phyloP scores from a whole-genome alignment of 2,113 vertebrate genomes.

The Platichthys flesus region DNA sequence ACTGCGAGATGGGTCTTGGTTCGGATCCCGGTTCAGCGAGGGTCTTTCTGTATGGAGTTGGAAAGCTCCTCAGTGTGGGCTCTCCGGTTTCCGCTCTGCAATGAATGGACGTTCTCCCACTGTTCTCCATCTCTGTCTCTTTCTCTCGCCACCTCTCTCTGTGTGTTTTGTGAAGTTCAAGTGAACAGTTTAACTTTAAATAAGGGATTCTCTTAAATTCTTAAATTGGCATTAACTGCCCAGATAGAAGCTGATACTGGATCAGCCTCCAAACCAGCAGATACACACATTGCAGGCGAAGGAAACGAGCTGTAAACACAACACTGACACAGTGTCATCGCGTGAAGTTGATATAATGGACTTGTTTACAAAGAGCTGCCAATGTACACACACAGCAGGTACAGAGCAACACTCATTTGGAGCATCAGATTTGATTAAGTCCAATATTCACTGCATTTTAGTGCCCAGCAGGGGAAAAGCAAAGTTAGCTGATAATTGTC shows the following conservation, averaged over 20 bases:
- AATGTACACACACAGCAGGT: not conserved
- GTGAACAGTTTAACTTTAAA: not conserved
- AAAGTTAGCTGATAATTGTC: not conserved
- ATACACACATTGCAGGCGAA: not conserved
- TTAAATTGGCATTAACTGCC: not conserved
- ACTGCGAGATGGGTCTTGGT: too few species aligned
- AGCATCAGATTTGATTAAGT: not conserved
- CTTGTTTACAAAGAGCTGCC: not conserved
- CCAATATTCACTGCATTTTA: too few species aligned
- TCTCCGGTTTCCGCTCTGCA: too few species aligned
- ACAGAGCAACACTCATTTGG: not conserved
- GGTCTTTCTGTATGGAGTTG: too few species aligned
- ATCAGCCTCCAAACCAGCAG: not conserved
- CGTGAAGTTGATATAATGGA: not conserved
- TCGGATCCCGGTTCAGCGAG: too few species aligned
- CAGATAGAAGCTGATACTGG: not conserved
- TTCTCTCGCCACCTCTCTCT: too few species aligned
- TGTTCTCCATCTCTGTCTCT: too few species aligned
- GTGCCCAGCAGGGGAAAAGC: not conserved
- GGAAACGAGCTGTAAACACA: constrained; percentile 1
- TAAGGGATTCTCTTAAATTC: not conserved
- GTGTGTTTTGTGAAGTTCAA: not conserved
- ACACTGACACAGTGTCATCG: not conserved
- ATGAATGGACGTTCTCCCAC: too few species aligned
- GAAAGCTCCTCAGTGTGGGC: too few species aligned